These are phyloP conservation scores for Polylopha cassiicola DNA, from an alignment of 2,888 invertebrate species.

Conservation along the genomic window DNA sequence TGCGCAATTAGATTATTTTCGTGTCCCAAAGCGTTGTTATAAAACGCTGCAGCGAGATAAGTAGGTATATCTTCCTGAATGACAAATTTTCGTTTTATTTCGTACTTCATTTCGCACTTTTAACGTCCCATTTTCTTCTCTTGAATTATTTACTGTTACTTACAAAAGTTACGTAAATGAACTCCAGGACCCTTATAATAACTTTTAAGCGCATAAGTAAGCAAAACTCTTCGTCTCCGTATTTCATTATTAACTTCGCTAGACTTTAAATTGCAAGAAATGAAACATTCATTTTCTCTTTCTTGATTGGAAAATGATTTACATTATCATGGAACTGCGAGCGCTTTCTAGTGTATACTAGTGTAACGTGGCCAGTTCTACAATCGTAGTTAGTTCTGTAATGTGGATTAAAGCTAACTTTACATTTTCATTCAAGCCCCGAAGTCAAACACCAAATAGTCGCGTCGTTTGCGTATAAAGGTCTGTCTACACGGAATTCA, in stretches of 20 bases:
- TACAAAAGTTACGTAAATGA: conserved; percentile 12
- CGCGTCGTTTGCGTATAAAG: not conserved
- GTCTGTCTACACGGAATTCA: conserved; percentile 1
- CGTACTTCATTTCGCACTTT: conserved; percentile 10
- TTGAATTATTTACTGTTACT: conserved; percentile 1
- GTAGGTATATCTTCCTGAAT: no score
- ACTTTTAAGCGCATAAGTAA: conserved; percentile 19
- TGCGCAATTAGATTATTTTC: conserved; percentile 12
- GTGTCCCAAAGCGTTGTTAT: not conserved
- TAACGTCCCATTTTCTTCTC: conserved; percentile 5
- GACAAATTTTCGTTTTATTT: conserved; percentile 14
- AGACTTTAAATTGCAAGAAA: conserved; percentile 7
- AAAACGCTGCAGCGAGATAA: not conserved
- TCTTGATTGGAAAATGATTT: conserved; percentile 6
- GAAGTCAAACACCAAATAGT: conserved; percentile 5
- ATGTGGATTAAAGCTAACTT: conserved; percentile 1
- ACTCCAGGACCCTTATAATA: conserved; percentile 9
- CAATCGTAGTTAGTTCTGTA: no score
- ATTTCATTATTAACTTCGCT: conserved; percentile 9
- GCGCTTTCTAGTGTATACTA: no score
- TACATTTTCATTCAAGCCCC: conserved; percentile 4
- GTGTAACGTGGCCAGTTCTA: no score
- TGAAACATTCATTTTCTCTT: conserved; percentile 6
- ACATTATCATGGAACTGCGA: no score
- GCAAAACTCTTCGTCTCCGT: conserved; percentile 10